Base-by-base conservation (phyloP, 2,113 vertebrate genomes). In the Pachypanchax playfairii region DNA sequence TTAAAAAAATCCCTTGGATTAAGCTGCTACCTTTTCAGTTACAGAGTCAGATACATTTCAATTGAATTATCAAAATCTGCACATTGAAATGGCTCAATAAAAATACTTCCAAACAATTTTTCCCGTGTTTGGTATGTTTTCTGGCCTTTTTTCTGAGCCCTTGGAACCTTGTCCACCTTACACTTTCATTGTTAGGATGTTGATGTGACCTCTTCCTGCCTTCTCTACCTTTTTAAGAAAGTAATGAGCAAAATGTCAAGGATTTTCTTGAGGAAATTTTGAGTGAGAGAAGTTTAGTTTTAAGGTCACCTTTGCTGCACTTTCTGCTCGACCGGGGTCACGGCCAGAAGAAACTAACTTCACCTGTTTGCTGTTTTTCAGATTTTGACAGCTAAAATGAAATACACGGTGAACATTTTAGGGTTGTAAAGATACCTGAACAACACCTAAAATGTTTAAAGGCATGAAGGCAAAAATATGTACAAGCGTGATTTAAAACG, bases 81-180 rank as follows among this genome's bases (percentile, higher is more conserved):
- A 14, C 14, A 43, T 26, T 31, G 31, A 41, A 26, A 55, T 15
- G 17, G 7, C 18, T 22, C 14, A 22, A 44, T 18, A 44, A 31
- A 44, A 38, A 28, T 4, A 55, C 24, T 18, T 42, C 4, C 42
- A 26, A 10, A 36, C 31, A 36, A 1, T 0, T 21, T 56, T 42
- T 35, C 8, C 20, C 12, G 41, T 13, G 26, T 43, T 42, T 13
- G 11, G n/a, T 33, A 17, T 22, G n/a, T 22, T 6, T 2, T 17
- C 28, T 21, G 43, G 26, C 55, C 41, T 58, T 58, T 43, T 41
- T 17, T 58, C n/a, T n/a, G n/a, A n/a, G 8, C 20, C 14, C 33
- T 20, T 35, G 56, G 41, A 46, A 35, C 42, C 42, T 44, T 22
- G 41, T 22, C 20, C 13, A 22, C 6, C n/a, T 51, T 9, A 12